phyloP scores from a whole-genome alignment of 2,113 vertebrate species.

The Chrysochloris asiatica region DNA sequence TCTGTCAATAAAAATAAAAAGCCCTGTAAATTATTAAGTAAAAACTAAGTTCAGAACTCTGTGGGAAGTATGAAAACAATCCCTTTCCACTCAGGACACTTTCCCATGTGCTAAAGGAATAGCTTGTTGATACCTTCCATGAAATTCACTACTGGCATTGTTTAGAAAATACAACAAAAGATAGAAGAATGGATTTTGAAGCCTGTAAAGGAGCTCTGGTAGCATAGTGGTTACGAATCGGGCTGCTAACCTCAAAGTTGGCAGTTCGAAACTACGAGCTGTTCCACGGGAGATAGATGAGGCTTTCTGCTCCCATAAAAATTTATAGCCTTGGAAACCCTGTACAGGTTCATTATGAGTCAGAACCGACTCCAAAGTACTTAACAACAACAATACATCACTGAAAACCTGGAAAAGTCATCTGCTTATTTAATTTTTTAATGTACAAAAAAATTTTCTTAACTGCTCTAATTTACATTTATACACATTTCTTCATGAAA shows the following conservation, averaged over 20 bases:
- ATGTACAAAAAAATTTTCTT: background rate
- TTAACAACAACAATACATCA: background rate
- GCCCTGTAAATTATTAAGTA: background rate
- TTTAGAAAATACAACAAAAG: conserved; percentile 29
- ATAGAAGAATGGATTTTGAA: conserved; percentile 29
- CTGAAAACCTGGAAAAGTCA: conserved; percentile 14
- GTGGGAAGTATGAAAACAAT: conserved; percentile 33
- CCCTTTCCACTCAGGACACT: background rate
- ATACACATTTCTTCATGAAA: background rate
- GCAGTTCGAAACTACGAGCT: no score
- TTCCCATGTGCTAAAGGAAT: background rate
- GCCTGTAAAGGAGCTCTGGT: no score
- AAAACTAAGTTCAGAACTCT: conserved; percentile 44
- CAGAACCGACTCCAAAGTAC: no score
- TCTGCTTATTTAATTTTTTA: conserved; percentile 14
- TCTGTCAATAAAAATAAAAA: background rate
- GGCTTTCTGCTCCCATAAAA: no score
- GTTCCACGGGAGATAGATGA: no score
- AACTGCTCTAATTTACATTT: conserved; percentile 14
- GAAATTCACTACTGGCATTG: conserved; percentile 4
- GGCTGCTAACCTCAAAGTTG: no score
- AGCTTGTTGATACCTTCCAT: background rate
- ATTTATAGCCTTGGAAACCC: no score
- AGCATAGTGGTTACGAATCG: no score
- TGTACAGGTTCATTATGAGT: no score